A percentile compares a stretch with the other conserved stretches of the same genome.
Conservation (phyloP, 1,140 invertebrate genomes). For the Zophobas atratus region DNA sequence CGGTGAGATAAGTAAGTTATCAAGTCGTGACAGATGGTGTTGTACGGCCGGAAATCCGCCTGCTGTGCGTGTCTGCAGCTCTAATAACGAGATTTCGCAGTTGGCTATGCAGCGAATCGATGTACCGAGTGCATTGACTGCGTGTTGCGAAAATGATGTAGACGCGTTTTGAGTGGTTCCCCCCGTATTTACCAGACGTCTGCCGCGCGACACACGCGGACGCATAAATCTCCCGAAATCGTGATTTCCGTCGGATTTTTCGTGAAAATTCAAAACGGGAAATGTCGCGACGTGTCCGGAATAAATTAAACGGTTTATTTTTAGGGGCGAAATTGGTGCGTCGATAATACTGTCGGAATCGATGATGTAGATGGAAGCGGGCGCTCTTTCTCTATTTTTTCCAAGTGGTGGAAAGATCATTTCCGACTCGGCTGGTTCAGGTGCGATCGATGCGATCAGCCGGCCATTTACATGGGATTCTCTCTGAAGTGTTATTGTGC, state of each 20-base stretch:
- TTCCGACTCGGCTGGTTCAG: background rate
- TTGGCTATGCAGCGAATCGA: background rate
- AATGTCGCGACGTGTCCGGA: background rate
- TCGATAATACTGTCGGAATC: background rate
- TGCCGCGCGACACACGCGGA: background rate
- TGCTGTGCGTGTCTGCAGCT: background rate
- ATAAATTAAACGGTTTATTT: background rate
- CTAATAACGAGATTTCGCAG: background rate
- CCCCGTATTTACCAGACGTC: background rate
- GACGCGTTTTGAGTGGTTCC: no score
- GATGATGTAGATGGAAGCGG: no score
- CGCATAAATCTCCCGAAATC: background rate
- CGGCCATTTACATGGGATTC: constrained; percentile 1
- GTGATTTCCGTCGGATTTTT: background rate
- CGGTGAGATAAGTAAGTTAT: background rate
- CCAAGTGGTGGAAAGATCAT: constrained; percentile 1
- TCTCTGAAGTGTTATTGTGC: constrained; percentile 10
- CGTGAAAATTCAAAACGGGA: background rate
- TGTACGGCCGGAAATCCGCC: background rate
- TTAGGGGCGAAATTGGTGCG: background rate
- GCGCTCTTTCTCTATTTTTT: background rate
- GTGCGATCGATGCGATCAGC: background rate
- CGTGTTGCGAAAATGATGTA: background rate
- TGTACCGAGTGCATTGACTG: background rate
- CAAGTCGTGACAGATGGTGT: background rate